Evolutionary conservation across 2,797 vertebrate genomes (phyloP).

Genomic region (Etheostoma nigrum): DNA sequence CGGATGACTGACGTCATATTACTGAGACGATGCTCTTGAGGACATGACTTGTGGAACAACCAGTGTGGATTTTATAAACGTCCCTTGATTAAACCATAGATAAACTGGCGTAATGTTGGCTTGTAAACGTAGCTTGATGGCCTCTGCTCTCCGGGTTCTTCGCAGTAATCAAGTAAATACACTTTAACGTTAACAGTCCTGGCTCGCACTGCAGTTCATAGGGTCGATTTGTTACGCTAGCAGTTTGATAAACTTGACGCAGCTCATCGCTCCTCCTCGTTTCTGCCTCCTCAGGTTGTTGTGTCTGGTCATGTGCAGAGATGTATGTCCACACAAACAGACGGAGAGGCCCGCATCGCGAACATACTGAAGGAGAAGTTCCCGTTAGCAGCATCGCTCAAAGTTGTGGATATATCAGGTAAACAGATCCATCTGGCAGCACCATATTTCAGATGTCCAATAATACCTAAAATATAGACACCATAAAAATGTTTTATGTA

Average conservation of each 20-base stretch:
- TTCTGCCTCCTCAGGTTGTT: conserved; percentile 51
- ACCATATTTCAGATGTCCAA: not conserved
- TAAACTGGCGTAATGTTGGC: conserved; percentile 33
- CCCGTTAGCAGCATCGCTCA: conserved; percentile 87
- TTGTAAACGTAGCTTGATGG: conserved; percentile 38
- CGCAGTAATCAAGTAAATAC: conserved; percentile 61
- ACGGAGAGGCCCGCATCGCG: conserved; percentile 87
- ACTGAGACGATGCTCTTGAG: conserved; percentile 38
- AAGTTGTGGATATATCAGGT: conserved; percentile 94
- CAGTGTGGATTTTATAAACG: not conserved
- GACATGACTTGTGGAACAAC: conserved; percentile 57
- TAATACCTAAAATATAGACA: not conserved
- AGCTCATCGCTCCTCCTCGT: not conserved
- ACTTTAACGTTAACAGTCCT: not conserved
- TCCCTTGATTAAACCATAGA: not conserved
- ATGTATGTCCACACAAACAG: conserved; percentile 80
- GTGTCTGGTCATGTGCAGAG: conserved; percentile 62
- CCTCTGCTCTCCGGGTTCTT: conserved; percentile 58
- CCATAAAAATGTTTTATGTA: no score
- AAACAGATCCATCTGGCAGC: not conserved
- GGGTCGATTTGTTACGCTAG: not conserved
- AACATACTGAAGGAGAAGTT: conserved; percentile 88
- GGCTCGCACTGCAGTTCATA: not conserved
- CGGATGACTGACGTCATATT: conserved; percentile 72
- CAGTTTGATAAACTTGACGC: not conserved